These are phyloP conservation scores for Oceanodroma tethys DNA, from an alignment of 2,113 vertebrate genomes.

Conservation along the genomic window DNA sequence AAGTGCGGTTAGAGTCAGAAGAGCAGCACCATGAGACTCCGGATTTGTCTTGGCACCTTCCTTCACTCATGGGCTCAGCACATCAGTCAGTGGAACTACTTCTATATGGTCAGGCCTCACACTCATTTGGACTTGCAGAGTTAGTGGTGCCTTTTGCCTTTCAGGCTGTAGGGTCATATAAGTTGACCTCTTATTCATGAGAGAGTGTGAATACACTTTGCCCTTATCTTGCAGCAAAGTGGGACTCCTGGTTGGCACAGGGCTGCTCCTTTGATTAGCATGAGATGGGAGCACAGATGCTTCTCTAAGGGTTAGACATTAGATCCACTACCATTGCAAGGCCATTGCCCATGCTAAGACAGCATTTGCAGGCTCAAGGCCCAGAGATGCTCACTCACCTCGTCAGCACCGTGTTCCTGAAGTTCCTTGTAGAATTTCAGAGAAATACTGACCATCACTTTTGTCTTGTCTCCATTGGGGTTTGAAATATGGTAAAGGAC, in stretches of 20 bases:
- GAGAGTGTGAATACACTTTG: neutral
- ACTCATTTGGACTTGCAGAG: neutral
- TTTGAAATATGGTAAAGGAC: constrained; percentile 99
- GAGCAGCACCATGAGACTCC: neutral
- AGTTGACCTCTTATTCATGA: neutral
- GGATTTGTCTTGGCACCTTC: neutral
- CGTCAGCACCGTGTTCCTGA: constrained; percentile 93
- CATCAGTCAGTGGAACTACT: neutral
- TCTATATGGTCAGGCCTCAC: neutral
- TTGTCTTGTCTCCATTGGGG: constrained; percentile 96
- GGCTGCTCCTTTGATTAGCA: neutral
- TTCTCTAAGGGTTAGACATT: neutral
- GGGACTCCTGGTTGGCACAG: neutral
- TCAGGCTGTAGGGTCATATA: neutral
- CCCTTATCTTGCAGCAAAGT: neutral
- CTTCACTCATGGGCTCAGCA: neutral
- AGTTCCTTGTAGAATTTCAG: constrained; percentile 99
- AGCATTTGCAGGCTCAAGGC: neutral
- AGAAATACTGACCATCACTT: constrained; percentile 99
- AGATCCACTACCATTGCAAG: neutral
- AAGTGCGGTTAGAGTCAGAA: neutral
- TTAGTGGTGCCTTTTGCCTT: neutral
- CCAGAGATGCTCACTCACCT: constrained; percentile 75
- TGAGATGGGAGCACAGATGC: neutral
- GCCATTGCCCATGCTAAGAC: neutral